phyloP scores from a whole-genome alignment of 2,113 vertebrate genomes.

The Poicephalus meyeri region DNA sequence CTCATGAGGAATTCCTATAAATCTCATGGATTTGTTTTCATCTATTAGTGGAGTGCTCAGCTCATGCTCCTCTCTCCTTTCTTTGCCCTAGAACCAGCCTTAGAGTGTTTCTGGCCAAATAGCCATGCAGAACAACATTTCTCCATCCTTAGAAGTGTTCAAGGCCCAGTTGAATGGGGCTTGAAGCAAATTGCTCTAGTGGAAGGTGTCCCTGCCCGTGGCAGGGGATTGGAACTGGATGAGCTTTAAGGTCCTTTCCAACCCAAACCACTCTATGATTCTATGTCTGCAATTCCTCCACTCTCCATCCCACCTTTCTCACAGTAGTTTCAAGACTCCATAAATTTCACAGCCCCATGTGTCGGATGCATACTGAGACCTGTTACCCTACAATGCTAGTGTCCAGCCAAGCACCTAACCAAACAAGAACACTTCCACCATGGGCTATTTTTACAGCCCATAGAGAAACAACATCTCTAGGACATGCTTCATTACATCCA shows the following conservation, averaged over 20 bases:
- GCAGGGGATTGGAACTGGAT: not conserved
- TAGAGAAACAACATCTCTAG: not conserved
- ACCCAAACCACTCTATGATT: not conserved
- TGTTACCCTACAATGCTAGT: not conserved
- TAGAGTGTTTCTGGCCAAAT: not conserved
- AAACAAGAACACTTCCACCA: not conserved
- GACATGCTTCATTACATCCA: not conserved
- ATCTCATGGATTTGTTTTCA: constrained; percentile 40
- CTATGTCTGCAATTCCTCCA: not conserved
- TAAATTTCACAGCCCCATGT: not conserved
- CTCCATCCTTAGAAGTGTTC: not conserved
- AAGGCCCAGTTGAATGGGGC: not conserved
- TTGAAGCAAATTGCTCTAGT: not conserved
- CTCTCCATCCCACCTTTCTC: not conserved
- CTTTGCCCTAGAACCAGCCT: not conserved
- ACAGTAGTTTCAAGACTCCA: not conserved
- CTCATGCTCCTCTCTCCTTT: not conserved
- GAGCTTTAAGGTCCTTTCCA: not conserved
- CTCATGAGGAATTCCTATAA: constrained; percentile 37
- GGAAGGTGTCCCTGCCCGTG: not conserved
- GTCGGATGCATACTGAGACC: not conserved
- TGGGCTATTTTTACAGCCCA: not conserved
- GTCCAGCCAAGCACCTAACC: not conserved
- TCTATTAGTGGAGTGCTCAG: not conserved
- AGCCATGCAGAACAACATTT: not conserved